phyloP scores from a whole-genome alignment of 2,797 vertebrate species.

The Gila robusta region DNA sequence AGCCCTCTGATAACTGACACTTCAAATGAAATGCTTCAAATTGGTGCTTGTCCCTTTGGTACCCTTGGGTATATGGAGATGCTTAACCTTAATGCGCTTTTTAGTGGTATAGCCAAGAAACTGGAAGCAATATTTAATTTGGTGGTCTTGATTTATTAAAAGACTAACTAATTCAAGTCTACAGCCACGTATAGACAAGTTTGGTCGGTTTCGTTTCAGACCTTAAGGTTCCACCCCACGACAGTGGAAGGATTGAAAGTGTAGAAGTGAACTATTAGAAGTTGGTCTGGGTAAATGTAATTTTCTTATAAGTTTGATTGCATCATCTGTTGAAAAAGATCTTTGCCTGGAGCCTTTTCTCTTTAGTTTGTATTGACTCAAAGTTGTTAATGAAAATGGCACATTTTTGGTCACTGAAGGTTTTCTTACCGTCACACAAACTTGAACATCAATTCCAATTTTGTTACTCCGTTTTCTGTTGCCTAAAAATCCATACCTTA shows the following conservation, averaged over 20 bases:
- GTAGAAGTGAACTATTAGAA: not conserved
- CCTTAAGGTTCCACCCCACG: not conserved
- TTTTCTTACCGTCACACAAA: slow-evolving; percentile 3
- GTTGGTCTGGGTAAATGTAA: not conserved
- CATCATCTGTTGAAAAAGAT: slow-evolving; percentile 23
- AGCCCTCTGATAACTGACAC: slow-evolving; percentile 20
- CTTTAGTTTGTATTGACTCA: slow-evolving; percentile 2
- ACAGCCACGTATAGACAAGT: not conserved
- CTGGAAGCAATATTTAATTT: not conserved
- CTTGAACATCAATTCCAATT: slow-evolving; percentile 38
- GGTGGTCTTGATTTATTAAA: slow-evolving; percentile 13
- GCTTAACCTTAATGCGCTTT: slow-evolving; percentile 28
- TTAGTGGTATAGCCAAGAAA: slow-evolving; percentile 26
- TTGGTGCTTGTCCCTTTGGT: slow-evolving; percentile 38
- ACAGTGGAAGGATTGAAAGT: not conserved
- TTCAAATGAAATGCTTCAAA: slow-evolving; percentile 30
- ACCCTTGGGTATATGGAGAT: slow-evolving; percentile 26
- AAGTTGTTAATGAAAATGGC: slow-evolving; percentile 9
- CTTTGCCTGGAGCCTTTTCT: not conserved
- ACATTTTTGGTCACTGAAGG: slow-evolving; percentile 4
- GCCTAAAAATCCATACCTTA: slow-evolving; percentile 29
- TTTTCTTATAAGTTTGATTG: not conserved
- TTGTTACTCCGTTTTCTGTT: not conserved
- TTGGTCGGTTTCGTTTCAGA: not conserved
- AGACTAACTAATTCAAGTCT: not conserved